These are phyloP conservation scores for Bryconaethiops microstoma DNA, from an alignment of 2,797 vertebrate species.

Conservation along the genomic window DNA sequence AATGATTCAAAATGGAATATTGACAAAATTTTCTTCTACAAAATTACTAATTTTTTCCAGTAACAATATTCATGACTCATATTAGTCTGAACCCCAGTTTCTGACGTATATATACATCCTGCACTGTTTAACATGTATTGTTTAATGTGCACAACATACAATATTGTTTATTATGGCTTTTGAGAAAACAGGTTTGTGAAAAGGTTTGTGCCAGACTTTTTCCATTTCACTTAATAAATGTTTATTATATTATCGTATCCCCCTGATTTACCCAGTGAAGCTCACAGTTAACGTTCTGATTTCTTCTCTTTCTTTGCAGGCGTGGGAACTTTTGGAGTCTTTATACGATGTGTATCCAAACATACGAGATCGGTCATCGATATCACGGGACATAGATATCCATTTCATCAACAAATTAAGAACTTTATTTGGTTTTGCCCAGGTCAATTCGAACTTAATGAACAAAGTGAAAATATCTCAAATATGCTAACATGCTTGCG, in stretches of 20 bases:
- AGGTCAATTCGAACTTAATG: conserved; percentile 52
- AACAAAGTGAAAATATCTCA: conserved; percentile 43
- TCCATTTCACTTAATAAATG: too few species aligned
- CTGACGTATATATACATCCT: too few species aligned
- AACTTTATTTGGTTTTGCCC: conserved; percentile 50
- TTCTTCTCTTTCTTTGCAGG: neutral
- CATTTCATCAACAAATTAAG: conserved; percentile 46
- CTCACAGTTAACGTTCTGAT: neutral
- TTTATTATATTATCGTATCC: neutral
- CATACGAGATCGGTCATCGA: conserved; percentile 9
- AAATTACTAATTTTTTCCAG: too few species aligned
- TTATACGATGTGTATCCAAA: neutral
- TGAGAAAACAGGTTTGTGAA: neutral
- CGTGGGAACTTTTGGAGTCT: conserved; percentile 9
- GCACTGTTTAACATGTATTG: too few species aligned
- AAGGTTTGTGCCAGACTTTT: too few species aligned
- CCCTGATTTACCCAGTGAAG: neutral
- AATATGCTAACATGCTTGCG: conserved; percentile 38
- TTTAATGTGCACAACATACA: neutral
- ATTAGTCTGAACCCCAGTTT: too few species aligned
- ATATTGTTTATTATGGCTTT: neutral
- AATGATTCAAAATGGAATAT: too few species aligned
- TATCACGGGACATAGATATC: conserved; percentile 5
- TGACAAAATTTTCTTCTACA: too few species aligned
- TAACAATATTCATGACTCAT: too few species aligned